Base-by-base conservation (phyloP, 2,113 vertebrate species). In the Ascaphus truei region DNA sequence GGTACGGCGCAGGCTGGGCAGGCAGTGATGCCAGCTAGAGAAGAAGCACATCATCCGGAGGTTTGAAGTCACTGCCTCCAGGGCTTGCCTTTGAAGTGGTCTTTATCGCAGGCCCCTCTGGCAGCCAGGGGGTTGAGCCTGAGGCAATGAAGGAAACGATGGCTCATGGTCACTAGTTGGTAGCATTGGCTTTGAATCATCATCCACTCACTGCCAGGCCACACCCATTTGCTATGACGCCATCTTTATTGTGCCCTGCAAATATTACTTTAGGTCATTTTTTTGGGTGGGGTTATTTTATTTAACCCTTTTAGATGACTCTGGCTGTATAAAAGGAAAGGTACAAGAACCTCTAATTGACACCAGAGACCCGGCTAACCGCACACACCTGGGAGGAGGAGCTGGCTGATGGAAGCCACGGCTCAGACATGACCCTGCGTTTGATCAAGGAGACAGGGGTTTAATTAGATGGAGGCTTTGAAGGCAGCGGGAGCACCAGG, bases 381-480 rank as follows among this genome's bases (percentile, higher is more conserved):
- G 26, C 16, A 22, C 13, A 26, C 64, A 57, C 64, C 64, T 68
- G 65, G 53, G 41, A 29, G 20, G 20, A 47, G 52, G 37, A 47
- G 20, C 22, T 26, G 9, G 13, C 45, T 53, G 62, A 53, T 52
- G 33, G 47, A 39, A 58, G 41, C 52, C 53, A 48, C 15, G 16
- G 55, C 16, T 59, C 30, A 68, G 41, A 27, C 43, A 25, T 60
- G 66, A 51, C 55, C 52, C 55, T 50, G 65, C 13, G 26, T 68
- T 59, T 68, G 53, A 68, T 68, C 65, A 50, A 15, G n/a, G 29
- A 59, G 65, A 68, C 65, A 48, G 39, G 65, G 65, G 33, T 67
- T 67, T 67, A 7, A 45, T 48, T 56, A 25, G 34, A 36, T n/a
- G 26, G 16, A 30, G 25, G 31, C 66, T 69, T 69, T 69, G 66